Conservation (phyloP, 2,888 invertebrate genomes). For the Galeruca laticollis region DNA sequence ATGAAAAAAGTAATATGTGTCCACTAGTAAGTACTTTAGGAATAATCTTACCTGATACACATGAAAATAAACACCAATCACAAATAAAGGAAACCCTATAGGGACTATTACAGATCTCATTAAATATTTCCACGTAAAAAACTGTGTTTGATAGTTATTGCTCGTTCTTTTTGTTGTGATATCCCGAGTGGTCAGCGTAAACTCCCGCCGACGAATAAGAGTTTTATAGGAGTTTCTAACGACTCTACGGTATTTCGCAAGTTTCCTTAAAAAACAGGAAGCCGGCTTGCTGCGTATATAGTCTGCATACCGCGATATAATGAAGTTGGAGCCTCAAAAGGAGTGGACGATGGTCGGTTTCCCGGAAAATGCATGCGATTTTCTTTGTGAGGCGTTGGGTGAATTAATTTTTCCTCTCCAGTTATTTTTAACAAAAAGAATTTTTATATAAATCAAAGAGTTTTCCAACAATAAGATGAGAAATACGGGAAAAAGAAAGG, state of each 20-base stretch:
- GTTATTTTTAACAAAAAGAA: neutral
- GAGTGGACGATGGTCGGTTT: conserved; percentile 33
- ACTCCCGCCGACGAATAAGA: conserved; percentile 34
- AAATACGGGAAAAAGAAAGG: neutral
- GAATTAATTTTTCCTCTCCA: neutral
- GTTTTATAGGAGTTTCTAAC: conserved; percentile 43
- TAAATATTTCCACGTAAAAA: conserved; percentile 33
- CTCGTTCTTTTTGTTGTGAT: conserved; percentile 35
- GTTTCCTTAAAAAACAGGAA: conserved; percentile 41
- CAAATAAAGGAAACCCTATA: neutral
- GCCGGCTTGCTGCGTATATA: conserved; percentile 26
- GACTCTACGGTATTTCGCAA: conserved; percentile 36
- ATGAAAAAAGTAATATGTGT: too few relatives aligned
- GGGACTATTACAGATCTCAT: conserved; percentile 13
- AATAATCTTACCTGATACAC: too few relatives aligned
- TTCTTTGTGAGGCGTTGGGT: conserved; percentile 14
- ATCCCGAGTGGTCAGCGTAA: conserved; percentile 39
- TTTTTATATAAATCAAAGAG: neutral
- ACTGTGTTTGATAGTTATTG: conserved; percentile 31
- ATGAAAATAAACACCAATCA: neutral
- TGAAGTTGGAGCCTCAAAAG: conserved; percentile 39
- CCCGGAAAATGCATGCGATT: conserved; percentile 37
- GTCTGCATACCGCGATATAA: conserved; percentile 44
- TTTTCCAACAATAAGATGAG: neutral
- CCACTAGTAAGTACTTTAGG: too few relatives aligned